Base-by-base conservation (phyloP, 2,797 vertebrate genomes). In the Coluber constrictor region DNA sequence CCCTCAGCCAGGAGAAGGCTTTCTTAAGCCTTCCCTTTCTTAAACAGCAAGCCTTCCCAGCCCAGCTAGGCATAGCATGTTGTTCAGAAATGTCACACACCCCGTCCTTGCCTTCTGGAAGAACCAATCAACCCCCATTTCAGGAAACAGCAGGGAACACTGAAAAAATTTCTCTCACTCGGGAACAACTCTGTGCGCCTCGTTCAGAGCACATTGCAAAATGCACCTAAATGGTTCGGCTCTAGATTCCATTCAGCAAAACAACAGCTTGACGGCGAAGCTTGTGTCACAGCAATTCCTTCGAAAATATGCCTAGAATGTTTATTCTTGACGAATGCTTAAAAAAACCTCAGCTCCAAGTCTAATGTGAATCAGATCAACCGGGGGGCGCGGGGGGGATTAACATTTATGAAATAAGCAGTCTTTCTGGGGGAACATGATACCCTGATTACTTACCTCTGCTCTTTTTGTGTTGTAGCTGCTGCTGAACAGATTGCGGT, bases 371-470 rank as follows among this genome's bases (percentile, higher is more conserved):
- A 90, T 92, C 60, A 61, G 70, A 93, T 92, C 18, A 32, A 63
- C 60, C 9, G 93, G 93, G 20, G 0, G 3, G 5, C 1, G 5
- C 1, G 2, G 1, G 92, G 88, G 89, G 27, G 57, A 59, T 70
- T 88, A 79, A 29, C 32, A 79, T 90, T 88, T 94, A 56, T 90
- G 94, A 93, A 94, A 90, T 94, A 93, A 74, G 92, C 96, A 93
- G 92, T 95, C 94, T 94, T 86, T 89, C 70, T 87, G 90, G 27
- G 94, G 32, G 6, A 18, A 37, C n/a, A 37, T 94, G 94, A 94
- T 96, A 96, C 94, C 93, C 95, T 96, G 96, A 93, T 95, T 95
- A 55, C 92, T 95, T 95, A 95, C 74, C 93, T 96, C 95, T 96
- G 96, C 96, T 95, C 96, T 95, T 95, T 94, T 91, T 93, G 70